A percentile compares a stretch with the other conserved stretches of the same genome.
Evolutionary conservation across 2,797 vertebrate genomes (phyloP).

Genomic region (Pogoniulus pusillus): DNA sequence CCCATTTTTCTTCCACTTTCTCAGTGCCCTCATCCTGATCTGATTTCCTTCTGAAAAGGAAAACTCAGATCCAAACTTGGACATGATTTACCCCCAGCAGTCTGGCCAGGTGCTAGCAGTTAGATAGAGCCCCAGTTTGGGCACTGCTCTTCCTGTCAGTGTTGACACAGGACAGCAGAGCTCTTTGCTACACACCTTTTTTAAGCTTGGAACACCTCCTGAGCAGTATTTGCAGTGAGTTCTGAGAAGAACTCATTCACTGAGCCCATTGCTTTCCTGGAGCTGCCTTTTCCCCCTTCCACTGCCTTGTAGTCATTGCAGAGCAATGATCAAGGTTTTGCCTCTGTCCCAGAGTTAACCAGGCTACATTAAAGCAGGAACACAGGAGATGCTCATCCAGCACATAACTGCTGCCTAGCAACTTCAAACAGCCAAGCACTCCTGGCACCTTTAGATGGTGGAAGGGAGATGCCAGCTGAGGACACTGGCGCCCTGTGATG

Average conservation of each 20-base stretch:
- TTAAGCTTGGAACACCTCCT: neutral
- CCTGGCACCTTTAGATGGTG: neutral
- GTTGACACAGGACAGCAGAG: neutral
- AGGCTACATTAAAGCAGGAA: neutral
- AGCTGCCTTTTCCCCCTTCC: neutral
- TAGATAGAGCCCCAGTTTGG: neutral
- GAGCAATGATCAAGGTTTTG: neutral
- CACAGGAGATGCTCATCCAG: neutral
- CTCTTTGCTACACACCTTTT: neutral
- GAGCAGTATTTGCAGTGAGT: neutral
- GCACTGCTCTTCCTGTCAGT: neutral
- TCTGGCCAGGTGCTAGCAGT: neutral
- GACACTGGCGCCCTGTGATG: neutral
- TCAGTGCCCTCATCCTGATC: neutral
- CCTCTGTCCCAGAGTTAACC: neutral
- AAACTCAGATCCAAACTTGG: neutral
- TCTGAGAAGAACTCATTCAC: neutral
- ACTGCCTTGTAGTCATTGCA: neutral
- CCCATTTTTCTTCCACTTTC: neutral
- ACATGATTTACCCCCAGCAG: neutral
- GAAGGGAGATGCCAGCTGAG: neutral
- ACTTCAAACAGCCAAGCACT: neutral
- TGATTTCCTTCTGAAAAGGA: neutral
- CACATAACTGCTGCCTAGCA: neutral
- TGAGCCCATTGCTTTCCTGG: neutral